Conservation (phyloP, 2,113 vertebrate species). For the Gallinago jamesoni region DNA sequence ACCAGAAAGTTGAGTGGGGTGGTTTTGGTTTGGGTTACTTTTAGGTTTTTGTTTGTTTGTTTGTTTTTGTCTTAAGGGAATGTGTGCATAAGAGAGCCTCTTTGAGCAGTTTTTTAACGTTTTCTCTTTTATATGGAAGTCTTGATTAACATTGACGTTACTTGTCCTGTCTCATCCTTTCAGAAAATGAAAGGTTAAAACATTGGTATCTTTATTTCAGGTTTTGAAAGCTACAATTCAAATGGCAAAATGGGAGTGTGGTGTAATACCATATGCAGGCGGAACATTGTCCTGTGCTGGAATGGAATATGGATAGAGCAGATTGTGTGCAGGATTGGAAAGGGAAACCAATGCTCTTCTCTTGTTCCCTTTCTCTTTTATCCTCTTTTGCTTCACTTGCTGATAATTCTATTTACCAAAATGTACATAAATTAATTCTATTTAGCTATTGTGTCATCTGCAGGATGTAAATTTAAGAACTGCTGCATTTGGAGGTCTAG, state of each 20-base stretch:
- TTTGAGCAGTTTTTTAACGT: neutral
- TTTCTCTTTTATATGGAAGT: neutral
- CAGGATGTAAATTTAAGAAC: neutral
- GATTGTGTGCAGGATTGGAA: neutral
- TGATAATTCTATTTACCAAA: neutral
- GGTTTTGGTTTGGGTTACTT: too few relatives aligned
- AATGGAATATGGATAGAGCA: neutral
- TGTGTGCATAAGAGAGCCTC: rapidly evolving
- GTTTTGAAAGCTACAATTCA: neutral
- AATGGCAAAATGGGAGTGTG: neutral
- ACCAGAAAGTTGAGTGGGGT: neutral
- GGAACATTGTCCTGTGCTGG: neutral
- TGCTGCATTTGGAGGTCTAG: neutral
- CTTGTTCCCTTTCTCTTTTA: neutral
- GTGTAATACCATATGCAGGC: neutral
- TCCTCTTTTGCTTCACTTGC: neutral
- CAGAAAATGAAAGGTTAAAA: neutral
- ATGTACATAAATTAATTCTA: neutral
- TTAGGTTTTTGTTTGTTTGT: neutral
- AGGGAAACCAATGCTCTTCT: neutral
- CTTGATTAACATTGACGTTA: neutral
- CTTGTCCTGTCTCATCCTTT: neutral
- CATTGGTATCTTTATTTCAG: neutral
- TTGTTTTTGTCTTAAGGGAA: neutral
- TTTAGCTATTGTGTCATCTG: neutral